Conservation (phyloP, 2,888 invertebrate genomes). For the Tenodera sinensis region DNA sequence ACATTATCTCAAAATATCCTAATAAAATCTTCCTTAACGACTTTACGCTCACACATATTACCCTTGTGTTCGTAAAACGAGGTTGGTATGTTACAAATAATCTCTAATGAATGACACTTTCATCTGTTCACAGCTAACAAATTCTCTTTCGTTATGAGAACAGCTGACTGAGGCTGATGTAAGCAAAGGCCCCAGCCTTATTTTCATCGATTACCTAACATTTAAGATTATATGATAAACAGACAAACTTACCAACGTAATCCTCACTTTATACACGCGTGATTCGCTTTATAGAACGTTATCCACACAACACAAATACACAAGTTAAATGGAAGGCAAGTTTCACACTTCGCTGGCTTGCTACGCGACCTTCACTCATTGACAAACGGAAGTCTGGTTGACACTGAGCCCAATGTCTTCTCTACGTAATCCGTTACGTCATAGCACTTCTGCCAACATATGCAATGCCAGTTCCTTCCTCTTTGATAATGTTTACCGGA, state of each 20-base stretch:
- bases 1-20: no score
- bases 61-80: no score
- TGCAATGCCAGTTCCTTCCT: background rate
- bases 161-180: no score
- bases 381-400: background rate
- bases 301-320: background rate
- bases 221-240: no score
- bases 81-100: no score
- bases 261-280: background rate
- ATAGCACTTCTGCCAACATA: background rate
- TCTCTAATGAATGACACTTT: no score
- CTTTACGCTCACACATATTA: no score
- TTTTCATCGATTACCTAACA: no score
- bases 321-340: background rate
- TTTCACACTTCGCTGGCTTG: background rate
- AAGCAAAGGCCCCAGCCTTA: no score
- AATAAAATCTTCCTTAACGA: no score
- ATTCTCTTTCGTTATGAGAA: no score
- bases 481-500: background rate
- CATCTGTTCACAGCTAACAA: no score
- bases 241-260: background rate
- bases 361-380: background rate
- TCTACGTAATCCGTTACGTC: background rate
- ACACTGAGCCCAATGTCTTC: background rate
- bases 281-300: background rate